These are phyloP conservation scores for Typhlichthys subterraneus DNA, from an alignment of 2,797 vertebrate species.

Conservation along the genomic window DNA sequence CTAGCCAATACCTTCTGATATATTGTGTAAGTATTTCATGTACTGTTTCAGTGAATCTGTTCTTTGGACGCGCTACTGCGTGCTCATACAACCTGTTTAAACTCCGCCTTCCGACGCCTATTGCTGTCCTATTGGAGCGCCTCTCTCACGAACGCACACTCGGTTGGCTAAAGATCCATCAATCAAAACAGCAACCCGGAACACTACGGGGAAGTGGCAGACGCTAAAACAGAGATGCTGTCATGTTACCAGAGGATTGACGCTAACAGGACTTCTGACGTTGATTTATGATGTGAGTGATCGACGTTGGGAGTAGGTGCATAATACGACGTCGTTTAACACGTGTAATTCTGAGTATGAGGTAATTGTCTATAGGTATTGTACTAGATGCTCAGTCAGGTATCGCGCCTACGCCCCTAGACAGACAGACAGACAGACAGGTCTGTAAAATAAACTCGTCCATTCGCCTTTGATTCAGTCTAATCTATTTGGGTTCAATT, in stretches of 20 bases:
- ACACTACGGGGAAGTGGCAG: slow-evolving; percentile 66
- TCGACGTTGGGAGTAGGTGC: slow-evolving; percentile 9
- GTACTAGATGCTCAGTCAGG: slow-evolving; percentile 55
- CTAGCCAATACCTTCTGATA: no score
- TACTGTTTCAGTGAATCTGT: no score
- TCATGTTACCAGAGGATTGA: slow-evolving; percentile 34
- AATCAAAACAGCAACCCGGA: slow-evolving; percentile 57
- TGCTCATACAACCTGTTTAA: background rate
- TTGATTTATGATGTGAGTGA: background rate
- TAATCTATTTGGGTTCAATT: no score
- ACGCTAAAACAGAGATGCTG: slow-evolving; percentile 56
- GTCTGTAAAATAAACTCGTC: no score
- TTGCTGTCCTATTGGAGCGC: slow-evolving; percentile 44
- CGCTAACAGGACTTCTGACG: slow-evolving; percentile 9
- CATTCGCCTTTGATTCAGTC: no score
- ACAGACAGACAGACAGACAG: background rate
- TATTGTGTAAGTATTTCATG: no score
- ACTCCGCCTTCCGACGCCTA: slow-evolving; percentile 30
- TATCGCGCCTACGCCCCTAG: slow-evolving; percentile 70
- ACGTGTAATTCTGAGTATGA: background rate
- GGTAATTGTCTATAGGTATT: background rate
- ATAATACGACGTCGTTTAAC: background rate
- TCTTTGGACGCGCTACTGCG: no score
- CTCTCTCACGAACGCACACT: rapidly evolving
- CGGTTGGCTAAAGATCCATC: slow-evolving; percentile 50